Evolutionary conservation across 2,797 vertebrate species (phyloP), one percentile per base, ranked within the genome.

Genomic region (Sebastes oblongus): DNA sequence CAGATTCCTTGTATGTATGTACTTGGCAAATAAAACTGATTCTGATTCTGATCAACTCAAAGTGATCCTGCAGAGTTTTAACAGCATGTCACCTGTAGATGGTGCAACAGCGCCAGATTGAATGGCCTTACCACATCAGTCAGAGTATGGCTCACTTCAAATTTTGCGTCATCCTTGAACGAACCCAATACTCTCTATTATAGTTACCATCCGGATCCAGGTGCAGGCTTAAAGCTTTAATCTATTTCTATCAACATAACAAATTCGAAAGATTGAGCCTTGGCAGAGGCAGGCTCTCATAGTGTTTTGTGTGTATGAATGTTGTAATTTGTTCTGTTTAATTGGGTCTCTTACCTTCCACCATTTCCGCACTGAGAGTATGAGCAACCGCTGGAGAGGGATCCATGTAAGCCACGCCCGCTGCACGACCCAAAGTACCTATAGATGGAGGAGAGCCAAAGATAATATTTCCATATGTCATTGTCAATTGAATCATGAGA

Each of bases 321-420:
- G 36, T 36, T 54, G 59, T 5, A 52, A 13, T 22, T n/a, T 34
- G 6, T 1, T 22, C 8, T 13, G 16, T 70, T 71, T 54, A 8
- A 42, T 8, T 59, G 30, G 2, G 1, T 79, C 81, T 78, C 84
- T 84, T 95, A 98, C 98, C 97, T 96, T 98, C 96, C 20, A 97
- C 62, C 6, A 93, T 81, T 0, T 97, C 97, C 16, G 78, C 80
- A 12, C 95, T 96, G 87, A 97, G 3, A 0, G 89, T 1, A 0
- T 96, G 95, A 16, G 92, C 86, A 66, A 94, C 89, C 6, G 95
- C 9, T 1, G 96, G 94, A 0, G 79, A 67, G 0, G 96, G 95
- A 36, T 96, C 95, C 7, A 94, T 1, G 3, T 93, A 95, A 61
- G 90, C 36, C 42, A 80, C 72, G 34, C 89, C 93, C 4, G 62